Base-by-base conservation (phyloP, 2,888 invertebrate genomes). In the Pachliopta kotzebuea region DNA sequence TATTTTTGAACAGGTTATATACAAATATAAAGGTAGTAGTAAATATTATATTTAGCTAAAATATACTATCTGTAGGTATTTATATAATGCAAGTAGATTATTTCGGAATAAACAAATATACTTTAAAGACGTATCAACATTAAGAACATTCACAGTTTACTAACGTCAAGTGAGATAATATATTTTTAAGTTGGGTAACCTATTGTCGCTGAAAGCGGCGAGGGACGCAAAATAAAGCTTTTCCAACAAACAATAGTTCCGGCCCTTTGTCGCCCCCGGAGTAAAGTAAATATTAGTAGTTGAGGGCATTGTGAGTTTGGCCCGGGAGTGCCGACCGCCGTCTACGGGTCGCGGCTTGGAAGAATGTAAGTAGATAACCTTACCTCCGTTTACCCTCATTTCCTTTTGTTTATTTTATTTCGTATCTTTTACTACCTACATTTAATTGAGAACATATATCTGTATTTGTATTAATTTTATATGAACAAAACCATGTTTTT, bases 161-260 rank as follows among this genome's bases (percentile, higher is more conserved):
- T 68, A 80, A 81, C 82, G 81, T 79, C 70, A 69, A 77, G 76
- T 78, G 75, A 83, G 83, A 87, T 87, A 85, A 87, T 88, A 88
- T 84, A 88, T 89, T 90, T 90, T 89, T 88, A 91, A 91, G 90
- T 91, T 87, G 88, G 86, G 88, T 87, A 89, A 90, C 90, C 90
- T 90, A 90, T 90, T 91, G 91, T 90, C 85, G 84, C 80, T 76
- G 80, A 80, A 79, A 84, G 82, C 83, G 83, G 80, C 81, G 84
- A 88, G 91, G 90, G 91, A 88, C 85, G 86, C 82, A 78, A 86
- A 88, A 90, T 90, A 90, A 91, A 90, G 90, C 90, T 90, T 90
- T 88, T 83, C 85, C 86, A 85, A 87, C 91, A 90, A 91, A 91
- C 91, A 91, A 91, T 91, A 91, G 90, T 90, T 91, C 90, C 91